A percentile compares a stretch with the other conserved stretches of the same genome.
Conservation (phyloP, 2,888 invertebrate genomes). For the Phyto melanocephala region DNA sequence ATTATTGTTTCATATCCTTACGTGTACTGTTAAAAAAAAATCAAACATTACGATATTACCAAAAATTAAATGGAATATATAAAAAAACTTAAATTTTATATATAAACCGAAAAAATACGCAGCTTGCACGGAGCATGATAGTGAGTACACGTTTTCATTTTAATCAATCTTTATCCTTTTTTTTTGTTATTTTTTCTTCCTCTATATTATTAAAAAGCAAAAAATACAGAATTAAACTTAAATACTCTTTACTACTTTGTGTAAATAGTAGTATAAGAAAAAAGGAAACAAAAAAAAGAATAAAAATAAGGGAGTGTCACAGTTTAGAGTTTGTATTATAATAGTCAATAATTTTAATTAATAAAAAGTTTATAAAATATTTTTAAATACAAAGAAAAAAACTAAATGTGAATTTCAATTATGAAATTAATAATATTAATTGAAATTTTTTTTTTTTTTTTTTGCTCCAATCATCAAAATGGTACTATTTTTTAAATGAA, state of each 20-base stretch:
- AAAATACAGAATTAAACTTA: constrained; percentile 27
- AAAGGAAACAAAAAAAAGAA: background rate
- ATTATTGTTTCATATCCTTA: constrained; percentile 50
- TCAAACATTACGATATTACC: no score
- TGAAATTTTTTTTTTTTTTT: no score
- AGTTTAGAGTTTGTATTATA: constrained; percentile 3
- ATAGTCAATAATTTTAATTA: no score
- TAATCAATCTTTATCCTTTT: constrained; percentile 52
- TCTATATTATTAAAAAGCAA: background rate
- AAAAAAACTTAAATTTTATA: constrained; percentile 65
- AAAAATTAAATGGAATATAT: constrained; percentile 40
- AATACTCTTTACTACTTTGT: background rate
- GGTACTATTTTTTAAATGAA: no score
- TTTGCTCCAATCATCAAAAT: no score
- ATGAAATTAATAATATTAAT: no score
- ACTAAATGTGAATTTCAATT: no score
- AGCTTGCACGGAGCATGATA: constrained; percentile 95
- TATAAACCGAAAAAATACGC: constrained; percentile 74
- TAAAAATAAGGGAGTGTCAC: background rate
- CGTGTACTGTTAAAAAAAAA: constrained; percentile 57
- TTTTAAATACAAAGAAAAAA: no score
- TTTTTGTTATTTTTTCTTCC: constrained; percentile 1
- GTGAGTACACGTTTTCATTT: constrained; percentile 83
- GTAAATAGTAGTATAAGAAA: background rate
- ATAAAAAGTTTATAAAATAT: no score